These are phyloP conservation scores for Chaetogeoica ovagalla DNA, from an alignment of 2,888 invertebrate genomes.

Conservation along the genomic window DNA sequence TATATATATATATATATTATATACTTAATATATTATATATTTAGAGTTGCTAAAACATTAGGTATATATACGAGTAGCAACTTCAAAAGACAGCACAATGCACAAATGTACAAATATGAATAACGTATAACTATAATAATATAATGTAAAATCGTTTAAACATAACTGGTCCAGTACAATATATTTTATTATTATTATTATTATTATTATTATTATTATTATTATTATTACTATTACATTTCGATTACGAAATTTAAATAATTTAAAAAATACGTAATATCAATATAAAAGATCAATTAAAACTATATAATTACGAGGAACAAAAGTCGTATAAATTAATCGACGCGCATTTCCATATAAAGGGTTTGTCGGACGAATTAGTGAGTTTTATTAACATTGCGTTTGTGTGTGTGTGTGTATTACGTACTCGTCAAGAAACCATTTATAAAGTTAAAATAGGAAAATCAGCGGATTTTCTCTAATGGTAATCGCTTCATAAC, in stretches of 20 bases:
- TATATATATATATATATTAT: no score
- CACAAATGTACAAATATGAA: not conserved
- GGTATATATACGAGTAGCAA: conserved; percentile 6
- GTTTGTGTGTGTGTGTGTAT: no score
- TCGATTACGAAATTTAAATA: conserved; percentile 35
- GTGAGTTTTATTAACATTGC: no score
- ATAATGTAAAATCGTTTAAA: conserved; percentile 34
- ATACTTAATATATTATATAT: conserved; percentile 1
- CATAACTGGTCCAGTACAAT: conserved; percentile 45
- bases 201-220: not conserved
- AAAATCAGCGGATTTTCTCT: no score
- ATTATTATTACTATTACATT: not conserved
- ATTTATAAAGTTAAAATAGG: no score
- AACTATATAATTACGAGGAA: conserved; percentile 30
- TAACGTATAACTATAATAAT: not conserved
- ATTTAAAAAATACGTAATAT: conserved; percentile 38
- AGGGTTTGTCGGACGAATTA: no score
- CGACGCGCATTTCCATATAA: not conserved
- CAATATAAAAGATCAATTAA: conserved; percentile 27
- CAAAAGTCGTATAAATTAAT: conserved; percentile 18
- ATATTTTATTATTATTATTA: not conserved
- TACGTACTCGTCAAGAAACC: no score
- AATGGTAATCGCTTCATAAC: no score
- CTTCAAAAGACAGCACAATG: conserved; percentile 2
- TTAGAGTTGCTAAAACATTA: conserved; percentile 20